Conservation (phyloP, 2,888 invertebrate species). For the Microplitis deprimator region DNA sequence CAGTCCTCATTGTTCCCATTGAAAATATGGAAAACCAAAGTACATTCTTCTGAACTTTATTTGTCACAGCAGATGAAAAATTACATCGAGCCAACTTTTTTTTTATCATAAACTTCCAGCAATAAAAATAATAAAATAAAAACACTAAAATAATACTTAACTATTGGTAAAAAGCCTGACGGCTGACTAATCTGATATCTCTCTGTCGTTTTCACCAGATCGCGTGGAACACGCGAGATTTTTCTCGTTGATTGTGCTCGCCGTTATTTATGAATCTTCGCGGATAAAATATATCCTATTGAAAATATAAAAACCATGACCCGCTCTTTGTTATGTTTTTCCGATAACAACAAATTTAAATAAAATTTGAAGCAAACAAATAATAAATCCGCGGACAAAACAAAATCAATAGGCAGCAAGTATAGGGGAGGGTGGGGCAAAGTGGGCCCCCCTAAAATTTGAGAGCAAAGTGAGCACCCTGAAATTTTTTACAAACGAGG, state of each 20-base stretch:
- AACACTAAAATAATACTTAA: neutral
- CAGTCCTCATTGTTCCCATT: neutral
- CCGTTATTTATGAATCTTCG: constrained; percentile 23
- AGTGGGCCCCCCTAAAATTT: too few relatives aligned
- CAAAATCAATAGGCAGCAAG: neutral
- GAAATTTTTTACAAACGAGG: too few relatives aligned
- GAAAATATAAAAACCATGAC: neutral
- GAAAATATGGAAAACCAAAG: neutral
- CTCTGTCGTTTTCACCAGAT: constrained; percentile 6
- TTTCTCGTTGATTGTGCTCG: constrained; percentile 10
- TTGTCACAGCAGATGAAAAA: neutral
- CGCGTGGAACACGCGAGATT: constrained; percentile 39
- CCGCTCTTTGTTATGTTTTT: neutral
- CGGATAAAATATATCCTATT: neutral
- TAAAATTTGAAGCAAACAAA: neutral
- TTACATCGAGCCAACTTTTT: neutral
- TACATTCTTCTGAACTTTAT: neutral
- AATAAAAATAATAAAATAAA: neutral
- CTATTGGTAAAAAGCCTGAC: constrained; percentile 6
- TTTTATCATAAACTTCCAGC: neutral
- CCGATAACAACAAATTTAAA: constrained; percentile 13
- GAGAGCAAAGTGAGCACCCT: too few relatives aligned
- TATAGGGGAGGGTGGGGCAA: too few relatives aligned
- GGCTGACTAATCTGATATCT: neutral
- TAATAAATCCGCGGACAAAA: neutral